Base-by-base conservation (phyloP, 2,888 invertebrate genomes). In the Polyploca ridens region DNA sequence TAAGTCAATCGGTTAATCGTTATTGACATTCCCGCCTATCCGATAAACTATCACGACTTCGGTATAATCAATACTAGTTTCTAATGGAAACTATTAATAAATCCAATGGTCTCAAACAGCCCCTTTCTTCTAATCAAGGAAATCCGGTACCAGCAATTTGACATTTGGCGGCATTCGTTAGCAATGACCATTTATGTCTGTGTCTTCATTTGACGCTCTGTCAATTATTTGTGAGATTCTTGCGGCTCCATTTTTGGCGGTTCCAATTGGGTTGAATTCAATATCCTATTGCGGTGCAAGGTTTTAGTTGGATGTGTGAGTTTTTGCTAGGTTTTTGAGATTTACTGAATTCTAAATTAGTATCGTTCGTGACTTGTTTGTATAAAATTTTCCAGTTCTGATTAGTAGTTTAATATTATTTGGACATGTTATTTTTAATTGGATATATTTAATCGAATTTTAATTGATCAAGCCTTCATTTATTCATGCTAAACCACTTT, bases 111-210 rank as follows among this genome's bases (percentile, higher is more conserved):
- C 14, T 60, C 58, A n/a, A 33, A 62, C 61, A 62, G 66, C 67
- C 69, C 62, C 59, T 65, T 66, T 66, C 64, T 62, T 66, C 54
- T 16, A 61, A 65, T 64, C 65, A 69, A 71, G 67, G 71, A 71
- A 64, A 65, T 68, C 67, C 71, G 66, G 62, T 68, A n/a, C 5
- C 38, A n/a, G 59, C 1, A 60, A 38, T 35, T 16, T 4, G 35
- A 16, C 16, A 60, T 60, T 60, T 60, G 59, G 16, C 16, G 54
- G 44, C 64, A 64, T 73, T 82, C 77, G 76, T 81, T 81, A 76
- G 77, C 70, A 72, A 73, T 77, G 72, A 69, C 76, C 78, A 72
- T 79, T 74, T 70, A 70, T 27, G 64, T 6, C 10, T 10, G 54
- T 19, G 16, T 54, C 54, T 64, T 57, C 66, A 69, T 72, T 69